Evolutionary conservation across 2,113 vertebrate species (phyloP).

Genomic region (Urocitellus parryii): DNA sequence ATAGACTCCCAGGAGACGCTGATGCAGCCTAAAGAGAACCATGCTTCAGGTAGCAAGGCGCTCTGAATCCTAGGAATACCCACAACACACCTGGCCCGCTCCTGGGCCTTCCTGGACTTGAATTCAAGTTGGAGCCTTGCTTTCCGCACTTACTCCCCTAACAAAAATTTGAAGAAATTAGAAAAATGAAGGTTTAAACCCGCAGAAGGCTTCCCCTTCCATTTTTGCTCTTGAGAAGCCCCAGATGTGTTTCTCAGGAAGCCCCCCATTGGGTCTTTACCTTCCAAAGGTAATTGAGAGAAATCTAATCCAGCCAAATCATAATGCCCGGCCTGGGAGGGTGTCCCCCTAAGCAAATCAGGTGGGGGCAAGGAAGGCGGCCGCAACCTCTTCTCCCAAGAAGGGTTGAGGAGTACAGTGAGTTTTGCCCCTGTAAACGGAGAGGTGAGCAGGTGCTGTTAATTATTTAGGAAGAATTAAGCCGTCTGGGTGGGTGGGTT

Average conservation of each 20-base stretch:
- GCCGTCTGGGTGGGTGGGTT: slow-evolving; percentile 57
- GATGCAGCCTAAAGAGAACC: not conserved
- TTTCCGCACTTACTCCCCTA: not conserved
- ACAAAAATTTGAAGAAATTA: not conserved
- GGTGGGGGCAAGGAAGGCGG: not conserved
- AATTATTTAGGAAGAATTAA: slow-evolving; percentile 73
- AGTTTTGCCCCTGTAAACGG: not conserved
- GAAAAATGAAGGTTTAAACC: not conserved
- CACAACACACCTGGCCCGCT: not conserved
- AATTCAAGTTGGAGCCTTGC: not conserved
- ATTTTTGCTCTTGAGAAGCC: not conserved
- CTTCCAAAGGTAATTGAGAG: slow-evolving; percentile 22
- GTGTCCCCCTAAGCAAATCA: not conserved
- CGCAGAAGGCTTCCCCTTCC: not conserved
- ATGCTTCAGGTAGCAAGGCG: not conserved
- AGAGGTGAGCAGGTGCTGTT: slow-evolving; percentile 67
- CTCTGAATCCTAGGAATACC: not conserved
- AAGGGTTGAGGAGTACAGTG: rapidly evolving
- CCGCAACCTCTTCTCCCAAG: not conserved
- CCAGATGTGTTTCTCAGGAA: slow-evolving; percentile 18
- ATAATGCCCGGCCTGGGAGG: not conserved
- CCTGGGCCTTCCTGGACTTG: not conserved
- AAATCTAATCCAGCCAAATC: not conserved
- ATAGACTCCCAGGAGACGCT: not conserved
- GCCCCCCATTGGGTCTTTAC: slow-evolving; percentile 10